Conservation (phyloP, 2,113 vertebrate species). For the Euleptes europaea region DNA sequence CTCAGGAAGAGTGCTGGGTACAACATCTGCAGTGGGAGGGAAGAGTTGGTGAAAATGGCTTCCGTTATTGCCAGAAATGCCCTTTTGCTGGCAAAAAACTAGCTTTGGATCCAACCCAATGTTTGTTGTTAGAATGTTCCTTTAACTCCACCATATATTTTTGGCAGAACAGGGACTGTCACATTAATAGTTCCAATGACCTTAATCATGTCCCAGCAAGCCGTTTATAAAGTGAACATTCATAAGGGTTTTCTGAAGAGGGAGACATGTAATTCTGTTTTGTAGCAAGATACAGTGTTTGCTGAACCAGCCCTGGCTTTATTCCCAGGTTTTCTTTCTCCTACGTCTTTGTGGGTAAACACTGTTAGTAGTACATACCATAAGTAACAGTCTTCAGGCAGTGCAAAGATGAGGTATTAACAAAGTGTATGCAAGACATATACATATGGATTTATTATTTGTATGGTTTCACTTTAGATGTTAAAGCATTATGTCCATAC, state of each 20-base stretch:
- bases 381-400: neutral
- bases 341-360: neutral
- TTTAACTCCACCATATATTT: neutral
- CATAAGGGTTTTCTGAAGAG: neutral
- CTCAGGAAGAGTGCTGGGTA: too few species aligned
- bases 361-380: neutral
- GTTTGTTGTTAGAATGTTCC: neutral
- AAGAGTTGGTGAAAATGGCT: too few species aligned
- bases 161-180: neutral
- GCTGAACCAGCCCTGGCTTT: neutral
- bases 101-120: neutral
- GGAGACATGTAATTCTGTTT: conserved; percentile 1
- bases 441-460: neutral
- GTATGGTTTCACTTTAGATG: neutral
- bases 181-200: neutral
- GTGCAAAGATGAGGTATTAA: neutral
- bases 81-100: too few species aligned
- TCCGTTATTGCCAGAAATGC: too few species aligned
- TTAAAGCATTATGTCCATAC: neutral
- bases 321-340: conserved; percentile 2
- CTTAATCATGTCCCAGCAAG: neutral
- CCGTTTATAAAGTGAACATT: neutral
- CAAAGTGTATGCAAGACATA: neutral
- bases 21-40: too few species aligned
- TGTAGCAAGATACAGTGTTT: neutral